Evolutionary conservation across 2,113 vertebrate species (phyloP).

Genomic region (Tympanuchus pallidicinctus): DNA sequence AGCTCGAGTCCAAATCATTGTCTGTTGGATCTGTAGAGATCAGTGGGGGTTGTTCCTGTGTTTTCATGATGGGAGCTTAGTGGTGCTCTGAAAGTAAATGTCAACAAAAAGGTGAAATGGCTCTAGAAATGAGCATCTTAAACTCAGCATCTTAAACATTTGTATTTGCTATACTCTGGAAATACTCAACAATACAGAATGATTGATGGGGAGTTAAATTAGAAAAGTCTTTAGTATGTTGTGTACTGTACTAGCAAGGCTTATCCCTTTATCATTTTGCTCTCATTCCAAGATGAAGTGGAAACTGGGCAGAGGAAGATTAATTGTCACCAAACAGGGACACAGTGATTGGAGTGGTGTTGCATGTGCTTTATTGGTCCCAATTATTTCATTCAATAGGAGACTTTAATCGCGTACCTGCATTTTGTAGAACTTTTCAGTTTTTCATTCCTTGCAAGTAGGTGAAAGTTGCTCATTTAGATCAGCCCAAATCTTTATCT

Average conservation of each 20-base stretch:
- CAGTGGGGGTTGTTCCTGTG: not conserved
- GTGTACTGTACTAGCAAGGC: not conserved
- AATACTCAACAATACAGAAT: not conserved
- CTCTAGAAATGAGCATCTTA: not conserved
- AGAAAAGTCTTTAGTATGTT: not conserved
- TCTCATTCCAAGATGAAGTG: not conserved
- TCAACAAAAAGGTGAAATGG: not conserved
- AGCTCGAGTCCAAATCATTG: not conserved
- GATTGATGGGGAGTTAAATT: not conserved
- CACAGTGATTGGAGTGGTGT: not conserved
- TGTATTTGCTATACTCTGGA: not conserved
- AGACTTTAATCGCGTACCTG: not conserved
- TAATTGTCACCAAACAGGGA: not conserved
- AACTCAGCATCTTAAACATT: not conserved
- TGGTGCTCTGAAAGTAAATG: not conserved
- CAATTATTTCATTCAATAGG: not conserved
- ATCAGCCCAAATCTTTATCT: not conserved
- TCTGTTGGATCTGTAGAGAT: not conserved
- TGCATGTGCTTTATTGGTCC: not conserved
- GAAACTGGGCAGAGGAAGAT: not conserved
- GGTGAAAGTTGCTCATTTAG: not conserved
- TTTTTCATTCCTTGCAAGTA: not conserved
- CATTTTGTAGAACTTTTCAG: not conserved
- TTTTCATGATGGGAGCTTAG: not conserved
- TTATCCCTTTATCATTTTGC: conserved; percentile 25